Evolutionary conservation across 1,140 invertebrate species (phyloP).

Genomic region (Arion vulgaris): DNA sequence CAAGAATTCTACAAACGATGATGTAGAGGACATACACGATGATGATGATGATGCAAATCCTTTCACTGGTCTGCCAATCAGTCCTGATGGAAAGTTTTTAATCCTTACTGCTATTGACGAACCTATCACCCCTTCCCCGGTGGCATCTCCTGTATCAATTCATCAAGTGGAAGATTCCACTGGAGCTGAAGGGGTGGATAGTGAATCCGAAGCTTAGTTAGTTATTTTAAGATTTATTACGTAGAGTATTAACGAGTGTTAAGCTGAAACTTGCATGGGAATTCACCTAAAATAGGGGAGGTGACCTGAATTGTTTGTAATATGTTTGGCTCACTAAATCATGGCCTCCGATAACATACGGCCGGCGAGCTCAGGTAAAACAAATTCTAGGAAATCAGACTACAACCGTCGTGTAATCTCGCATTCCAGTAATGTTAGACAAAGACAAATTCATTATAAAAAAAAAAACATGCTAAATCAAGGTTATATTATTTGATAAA

Average conservation of each 20-base stretch:
- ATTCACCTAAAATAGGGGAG: too few relatives aligned
- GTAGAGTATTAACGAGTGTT: neutral
- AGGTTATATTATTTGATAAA: too few relatives aligned
- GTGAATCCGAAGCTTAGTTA: conserved; percentile 37
- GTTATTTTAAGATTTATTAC: neutral
- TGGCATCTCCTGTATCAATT: neutral
- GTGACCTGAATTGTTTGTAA: too few relatives aligned
- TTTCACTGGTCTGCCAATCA: conserved; percentile 51
- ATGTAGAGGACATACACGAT: neutral
- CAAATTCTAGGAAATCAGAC: too few relatives aligned
- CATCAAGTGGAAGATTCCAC: conserved; percentile 3
- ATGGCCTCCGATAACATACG: too few relatives aligned
- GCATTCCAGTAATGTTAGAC: too few relatives aligned
- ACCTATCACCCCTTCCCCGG: conserved; percentile 25
- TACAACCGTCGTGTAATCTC: too few relatives aligned
- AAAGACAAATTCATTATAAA: too few relatives aligned
- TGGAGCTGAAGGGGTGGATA: conserved; percentile 18
- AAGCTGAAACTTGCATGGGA: too few relatives aligned
- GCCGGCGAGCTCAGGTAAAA: too few relatives aligned
- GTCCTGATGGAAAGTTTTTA: conserved; percentile 64
- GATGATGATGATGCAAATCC: conserved; percentile 53
- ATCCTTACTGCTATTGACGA: conserved; percentile 56
- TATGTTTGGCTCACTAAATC: too few relatives aligned
- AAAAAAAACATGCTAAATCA: too few relatives aligned
- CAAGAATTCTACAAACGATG: neutral